Conservation (phyloP, 2,113 vertebrate genomes). For the Pollimyrus isidori region DNA sequence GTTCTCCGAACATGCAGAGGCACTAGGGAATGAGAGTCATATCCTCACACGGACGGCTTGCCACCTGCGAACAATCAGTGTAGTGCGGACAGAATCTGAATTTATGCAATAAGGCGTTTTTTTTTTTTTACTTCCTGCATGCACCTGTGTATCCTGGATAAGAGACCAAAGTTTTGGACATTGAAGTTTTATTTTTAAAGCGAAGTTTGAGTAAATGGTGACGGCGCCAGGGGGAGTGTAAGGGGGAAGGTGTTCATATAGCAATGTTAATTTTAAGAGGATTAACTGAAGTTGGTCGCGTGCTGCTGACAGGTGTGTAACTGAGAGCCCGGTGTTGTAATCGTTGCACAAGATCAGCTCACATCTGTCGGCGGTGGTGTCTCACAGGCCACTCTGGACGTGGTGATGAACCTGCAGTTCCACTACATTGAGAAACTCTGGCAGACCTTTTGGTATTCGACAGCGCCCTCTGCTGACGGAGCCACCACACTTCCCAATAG, state of each 20-base stretch:
- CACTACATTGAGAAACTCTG: constrained; percentile 95
- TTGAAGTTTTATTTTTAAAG: not conserved
- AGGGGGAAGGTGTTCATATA: not conserved
- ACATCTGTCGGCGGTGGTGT: constrained; percentile 40
- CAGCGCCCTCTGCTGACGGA: constrained; percentile 69
- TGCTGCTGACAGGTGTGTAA: not conserved
- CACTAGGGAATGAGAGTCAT: not conserved
- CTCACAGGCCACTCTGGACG: constrained; percentile 83
- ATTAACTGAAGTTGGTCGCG: not conserved
- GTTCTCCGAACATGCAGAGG: not conserved
- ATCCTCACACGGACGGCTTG: not conserved
- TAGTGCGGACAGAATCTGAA: not conserved
- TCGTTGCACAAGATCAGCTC: constrained; percentile 48
- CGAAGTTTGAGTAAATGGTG: not conserved
- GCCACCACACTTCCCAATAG: constrained; percentile 59
- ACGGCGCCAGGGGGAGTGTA: not conserved
- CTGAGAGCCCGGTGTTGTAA: constrained; percentile 17
- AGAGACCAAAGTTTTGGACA: not conserved
- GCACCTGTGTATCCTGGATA: not conserved
- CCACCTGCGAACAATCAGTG: not conserved
- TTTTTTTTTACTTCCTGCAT: not conserved
- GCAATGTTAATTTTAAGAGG: not conserved
- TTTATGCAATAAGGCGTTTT: not conserved
- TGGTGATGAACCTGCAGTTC: constrained; percentile 94
- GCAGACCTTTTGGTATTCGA: constrained; percentile 93